A percentile compares a stretch with the other conserved stretches of the same genome.
These are phyloP conservation scores for Apeltes quadracus DNA, from an alignment of 2,113 vertebrate species.

Conservation along the genomic window DNA sequence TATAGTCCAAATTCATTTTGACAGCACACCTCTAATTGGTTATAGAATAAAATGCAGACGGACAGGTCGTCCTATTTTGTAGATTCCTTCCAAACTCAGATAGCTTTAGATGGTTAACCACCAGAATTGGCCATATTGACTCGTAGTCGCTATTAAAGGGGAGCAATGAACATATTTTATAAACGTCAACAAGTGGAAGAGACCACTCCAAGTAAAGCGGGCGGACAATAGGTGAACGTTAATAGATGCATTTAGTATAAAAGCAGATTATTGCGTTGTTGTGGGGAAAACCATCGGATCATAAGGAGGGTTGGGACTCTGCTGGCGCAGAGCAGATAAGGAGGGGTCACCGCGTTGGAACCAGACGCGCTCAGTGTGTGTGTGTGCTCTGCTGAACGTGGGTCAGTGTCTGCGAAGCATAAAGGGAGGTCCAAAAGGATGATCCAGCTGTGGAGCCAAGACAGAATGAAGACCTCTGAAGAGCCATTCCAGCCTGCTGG, in stretches of 20 bases:
- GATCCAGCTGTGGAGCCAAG: constrained; percentile 64
- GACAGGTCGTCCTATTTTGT: constrained; percentile 15
- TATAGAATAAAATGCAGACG: constrained; percentile 24
- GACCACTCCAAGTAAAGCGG: background rate
- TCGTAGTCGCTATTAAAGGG: background rate
- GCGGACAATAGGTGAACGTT: background rate
- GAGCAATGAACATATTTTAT: background rate
- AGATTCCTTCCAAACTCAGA: constrained; percentile 17
- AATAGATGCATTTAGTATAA: background rate
- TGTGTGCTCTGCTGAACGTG: constrained; percentile 44
- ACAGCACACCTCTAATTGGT: constrained; percentile 51
- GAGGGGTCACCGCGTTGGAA: constrained; percentile 65
- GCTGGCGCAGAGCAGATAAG: constrained; percentile 71
- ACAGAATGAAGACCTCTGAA: constrained; percentile 60
- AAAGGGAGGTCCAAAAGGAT: constrained; percentile 66
- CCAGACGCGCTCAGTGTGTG: constrained; percentile 30
- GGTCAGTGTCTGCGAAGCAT: constrained; percentile 30
- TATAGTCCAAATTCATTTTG: constrained; percentile 26
- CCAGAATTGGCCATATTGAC: constrained; percentile 3
- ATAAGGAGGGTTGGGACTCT: constrained; percentile 54
- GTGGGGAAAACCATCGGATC: constrained; percentile 29
- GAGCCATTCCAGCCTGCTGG: constrained; percentile 33
- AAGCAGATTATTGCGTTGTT: constrained; percentile 1
- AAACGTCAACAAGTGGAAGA: background rate
- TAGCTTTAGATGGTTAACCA: constrained; percentile 10